These are phyloP conservation scores for Griposia aprilina DNA, from an alignment of 2,888 invertebrate genomes.

Conservation along the genomic window DNA sequence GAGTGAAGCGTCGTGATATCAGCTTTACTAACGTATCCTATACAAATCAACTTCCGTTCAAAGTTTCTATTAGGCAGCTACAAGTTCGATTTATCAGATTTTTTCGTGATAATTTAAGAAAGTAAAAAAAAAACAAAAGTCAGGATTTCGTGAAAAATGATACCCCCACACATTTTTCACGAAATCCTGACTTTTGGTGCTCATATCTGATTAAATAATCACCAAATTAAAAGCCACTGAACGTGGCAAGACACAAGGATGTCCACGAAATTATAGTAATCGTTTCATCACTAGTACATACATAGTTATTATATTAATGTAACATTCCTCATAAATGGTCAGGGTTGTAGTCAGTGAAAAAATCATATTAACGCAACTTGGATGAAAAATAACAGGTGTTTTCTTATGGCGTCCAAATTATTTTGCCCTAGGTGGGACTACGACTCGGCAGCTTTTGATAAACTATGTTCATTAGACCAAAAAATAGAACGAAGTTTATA, in stretches of 20 bases:
- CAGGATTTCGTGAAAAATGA: too few species aligned
- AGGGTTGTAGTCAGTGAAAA: conserved; percentile 8
- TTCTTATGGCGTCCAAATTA: background rate
- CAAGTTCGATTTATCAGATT: background rate
- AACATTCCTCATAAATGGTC: conserved; percentile 37
- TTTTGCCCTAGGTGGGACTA: background rate
- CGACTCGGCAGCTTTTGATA: conserved; percentile 16
- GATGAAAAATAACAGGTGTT: background rate
- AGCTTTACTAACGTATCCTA: background rate
- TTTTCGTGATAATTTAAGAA: background rate
- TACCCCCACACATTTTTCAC: background rate
- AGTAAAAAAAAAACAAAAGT: background rate
- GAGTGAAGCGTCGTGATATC: background rate
- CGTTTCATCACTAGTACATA: conserved; percentile 6
- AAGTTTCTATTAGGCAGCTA: background rate
- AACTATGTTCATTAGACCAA: conserved; percentile 5
- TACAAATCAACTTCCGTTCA: background rate
- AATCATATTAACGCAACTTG: background rate
- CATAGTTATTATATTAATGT: background rate
- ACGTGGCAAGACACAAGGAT: background rate
- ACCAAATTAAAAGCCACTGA: background rate
- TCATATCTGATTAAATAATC: background rate
- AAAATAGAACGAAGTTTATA: conserved; percentile 4
- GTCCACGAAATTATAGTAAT: background rate
- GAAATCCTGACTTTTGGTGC: background rate